Percentiles rank a stretch among this genome's conserved stretches.
phyloP scores from a whole-genome alignment of 1,140 invertebrate species.

The Eumaeus atala region DNA sequence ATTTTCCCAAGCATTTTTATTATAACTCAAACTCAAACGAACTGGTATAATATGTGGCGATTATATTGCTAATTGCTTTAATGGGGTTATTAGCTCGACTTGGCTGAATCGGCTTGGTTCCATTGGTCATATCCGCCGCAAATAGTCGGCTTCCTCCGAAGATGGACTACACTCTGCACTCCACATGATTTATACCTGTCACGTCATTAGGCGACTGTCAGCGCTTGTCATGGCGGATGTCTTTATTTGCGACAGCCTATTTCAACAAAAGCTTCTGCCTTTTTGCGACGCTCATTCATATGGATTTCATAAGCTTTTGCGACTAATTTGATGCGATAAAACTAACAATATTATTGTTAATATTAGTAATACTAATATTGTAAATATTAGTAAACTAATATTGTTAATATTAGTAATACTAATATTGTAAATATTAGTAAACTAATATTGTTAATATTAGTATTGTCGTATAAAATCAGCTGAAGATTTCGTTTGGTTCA shows the following conservation, averaged over 20 bases:
- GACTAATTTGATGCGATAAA: no score
- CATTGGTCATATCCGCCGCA: slow-evolving; percentile 66
- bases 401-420: no score
- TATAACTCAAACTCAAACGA: no score
- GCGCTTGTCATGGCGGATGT: slow-evolving; percentile 36
- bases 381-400: no score
- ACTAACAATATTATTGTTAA: no score
- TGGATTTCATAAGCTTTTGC: no score
- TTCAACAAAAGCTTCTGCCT: slow-evolving; percentile 21
- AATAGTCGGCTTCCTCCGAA: slow-evolving; percentile 63
- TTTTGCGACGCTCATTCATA: slow-evolving; percentile 14
- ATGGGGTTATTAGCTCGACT: slow-evolving; percentile 15
- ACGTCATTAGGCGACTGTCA: slow-evolving; percentile 60
- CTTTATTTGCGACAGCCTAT: slow-evolving; percentile 53
- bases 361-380: no score
- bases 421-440: no score
- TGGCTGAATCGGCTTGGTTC: slow-evolving; percentile 35
- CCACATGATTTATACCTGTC: slow-evolving; percentile 70
- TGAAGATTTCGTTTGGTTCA: no score
- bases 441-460: no score
- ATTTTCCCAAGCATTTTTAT: no score
- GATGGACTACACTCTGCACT: slow-evolving; percentile 50
- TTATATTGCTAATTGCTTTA: slow-evolving; percentile 13
- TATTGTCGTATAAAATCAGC: no score
- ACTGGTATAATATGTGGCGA: slow-evolving; percentile 1